phyloP scores from a whole-genome alignment of 2,888 invertebrate genomes.

The Diplolepis rosae region DNA sequence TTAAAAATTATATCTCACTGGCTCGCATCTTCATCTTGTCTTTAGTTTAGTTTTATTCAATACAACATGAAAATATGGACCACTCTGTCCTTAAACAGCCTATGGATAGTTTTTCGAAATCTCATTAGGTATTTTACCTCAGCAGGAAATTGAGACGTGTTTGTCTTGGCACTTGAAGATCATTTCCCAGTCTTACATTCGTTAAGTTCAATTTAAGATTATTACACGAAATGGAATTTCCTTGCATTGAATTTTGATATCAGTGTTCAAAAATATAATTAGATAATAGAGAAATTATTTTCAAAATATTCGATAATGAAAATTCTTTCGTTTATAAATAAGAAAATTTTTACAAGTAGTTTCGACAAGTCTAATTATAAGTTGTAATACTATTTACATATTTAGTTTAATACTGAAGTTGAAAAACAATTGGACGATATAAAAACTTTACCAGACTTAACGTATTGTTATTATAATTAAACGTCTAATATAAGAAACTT shows the following conservation, averaged over 20 bases:
- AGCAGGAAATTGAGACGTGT: not conserved
- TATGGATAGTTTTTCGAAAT: slow-evolving; percentile 19
- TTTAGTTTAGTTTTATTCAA: not conserved
- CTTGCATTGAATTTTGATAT: not conserved
- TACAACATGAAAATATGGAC: slow-evolving; percentile 5
- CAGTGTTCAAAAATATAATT: not conserved
- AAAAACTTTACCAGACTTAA: too few relatives aligned
- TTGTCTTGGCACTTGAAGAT: slow-evolving; percentile 27
- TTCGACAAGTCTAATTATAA: not conserved
- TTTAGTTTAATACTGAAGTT: not conserved
- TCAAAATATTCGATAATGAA: too few relatives aligned
- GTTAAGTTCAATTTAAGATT: not conserved
- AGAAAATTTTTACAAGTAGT: not conserved
- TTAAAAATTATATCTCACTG: slow-evolving; percentile 5
- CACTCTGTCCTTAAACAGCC: slow-evolving; percentile 14
- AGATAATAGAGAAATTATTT: not conserved
- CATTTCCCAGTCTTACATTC: not conserved
- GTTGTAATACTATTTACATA: not conserved
- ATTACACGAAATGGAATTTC: not conserved
- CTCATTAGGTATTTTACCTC: slow-evolving; percentile 11
- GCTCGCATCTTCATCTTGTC: not conserved
- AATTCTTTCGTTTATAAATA: too few relatives aligned
- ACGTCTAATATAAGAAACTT: not conserved
- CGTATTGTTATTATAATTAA: not conserved
- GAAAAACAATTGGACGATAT: too few relatives aligned